Base-by-base conservation (phyloP, 2,888 invertebrate genomes). In the Tinea trinotella region DNA sequence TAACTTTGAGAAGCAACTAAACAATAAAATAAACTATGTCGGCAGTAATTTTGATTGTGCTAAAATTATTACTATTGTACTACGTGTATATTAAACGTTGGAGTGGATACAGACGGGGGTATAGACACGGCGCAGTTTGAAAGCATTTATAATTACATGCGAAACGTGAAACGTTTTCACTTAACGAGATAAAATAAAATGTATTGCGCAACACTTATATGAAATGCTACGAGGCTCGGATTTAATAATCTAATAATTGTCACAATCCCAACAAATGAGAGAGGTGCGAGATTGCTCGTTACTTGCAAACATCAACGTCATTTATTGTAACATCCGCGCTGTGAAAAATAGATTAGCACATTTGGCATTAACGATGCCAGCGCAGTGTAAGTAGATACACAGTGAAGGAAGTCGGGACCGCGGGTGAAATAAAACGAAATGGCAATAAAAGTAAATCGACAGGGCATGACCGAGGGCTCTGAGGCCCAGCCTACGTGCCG, bases 391-490 rank as follows among this genome's bases (percentile, higher is more conserved):
- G 40, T 40, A 7, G 17, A 40, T 30, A 30, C 30, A 30, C n/a
- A 7, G 15, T 15, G 40, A 15, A 40, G 13, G 12, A 40, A 12
- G 40, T 10, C 18, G 19, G 46, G 46, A 46, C 46, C 46, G 46
- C 46, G 17, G 46, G 46, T n/a, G 17, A 46, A 19, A 81, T 82
- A 82, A 82, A 82, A 80, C 79, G 78, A 71, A 80, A 80, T 76
- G 76, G 78, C 75, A 78, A 81, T 82, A 80, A 83, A 84, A 82
- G 80, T 78, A 81, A 81, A 84, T 83, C 80, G 82, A 76, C 75
- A 72, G 68, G 66, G 68, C 72, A 67, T 66, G 66, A 70, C 66
- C 61, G 58, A 24, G 15, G 57, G 68, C 67, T 62, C 64, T 17
- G 15, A 30, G 46, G 55, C 44, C 34, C 12, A 17, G 67, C 64